phyloP scores from a whole-genome alignment of 2,888 invertebrate species.

The Byasa hedistus region DNA sequence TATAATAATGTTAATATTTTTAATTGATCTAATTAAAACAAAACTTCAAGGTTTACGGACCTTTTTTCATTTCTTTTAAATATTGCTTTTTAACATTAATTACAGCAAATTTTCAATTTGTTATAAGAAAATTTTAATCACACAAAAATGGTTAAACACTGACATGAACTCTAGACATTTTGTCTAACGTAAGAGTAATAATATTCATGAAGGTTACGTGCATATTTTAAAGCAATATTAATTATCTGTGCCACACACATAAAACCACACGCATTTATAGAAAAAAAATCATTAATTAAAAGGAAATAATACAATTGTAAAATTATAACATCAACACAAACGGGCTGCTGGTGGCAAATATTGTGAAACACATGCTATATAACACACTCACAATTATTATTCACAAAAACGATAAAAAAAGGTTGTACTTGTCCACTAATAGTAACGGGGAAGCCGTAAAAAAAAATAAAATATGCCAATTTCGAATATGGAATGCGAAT shows the following conservation, averaged over 20 bases:
- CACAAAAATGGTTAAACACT: background rate
- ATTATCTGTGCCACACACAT: slow-evolving; percentile 7
- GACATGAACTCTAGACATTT: background rate
- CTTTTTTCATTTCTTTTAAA: no score
- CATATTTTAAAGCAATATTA: background rate
- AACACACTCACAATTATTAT: slow-evolving; percentile 1
- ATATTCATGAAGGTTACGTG: no score
- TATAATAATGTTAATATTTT: no score
- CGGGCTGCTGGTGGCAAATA: slow-evolving; percentile 11
- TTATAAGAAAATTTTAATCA: background rate
- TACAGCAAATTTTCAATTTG: no score
- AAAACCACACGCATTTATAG: slow-evolving; percentile 2
- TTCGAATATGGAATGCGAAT: slow-evolving; percentile 28
- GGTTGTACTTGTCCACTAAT: slow-evolving; percentile 8
- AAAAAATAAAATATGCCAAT: slow-evolving; percentile 18
- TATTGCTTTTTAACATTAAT: no score
- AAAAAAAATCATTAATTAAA: slow-evolving; percentile 6
- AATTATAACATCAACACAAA: slow-evolving; percentile 15
- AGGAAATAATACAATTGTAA: background rate
- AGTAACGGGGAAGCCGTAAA: background rate
- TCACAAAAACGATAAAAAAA: slow-evolving; percentile 1
- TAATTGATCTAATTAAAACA: no score
- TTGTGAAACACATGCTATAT: slow-evolving; percentile 4
- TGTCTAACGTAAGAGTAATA: no score
- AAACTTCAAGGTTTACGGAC: no score